A percentile compares a stretch with the other conserved stretches of the same genome.
These are phyloP conservation scores for Cryptotis parvus DNA, from an alignment of 2,113 vertebrate species.

Conservation along the genomic window DNA sequence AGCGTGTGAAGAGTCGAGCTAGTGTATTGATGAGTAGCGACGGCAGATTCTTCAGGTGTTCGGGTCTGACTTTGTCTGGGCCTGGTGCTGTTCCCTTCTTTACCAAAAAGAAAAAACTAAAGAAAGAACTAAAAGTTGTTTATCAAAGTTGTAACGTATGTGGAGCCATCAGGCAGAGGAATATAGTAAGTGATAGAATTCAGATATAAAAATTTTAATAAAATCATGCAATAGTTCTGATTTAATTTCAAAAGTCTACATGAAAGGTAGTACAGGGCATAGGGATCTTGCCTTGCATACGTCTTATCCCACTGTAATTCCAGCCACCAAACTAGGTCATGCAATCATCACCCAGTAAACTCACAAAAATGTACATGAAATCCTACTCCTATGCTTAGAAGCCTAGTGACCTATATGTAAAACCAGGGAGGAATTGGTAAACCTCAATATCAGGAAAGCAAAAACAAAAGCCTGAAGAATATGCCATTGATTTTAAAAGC, in stretches of 20 bases:
- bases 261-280: neutral
- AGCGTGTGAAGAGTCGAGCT: no score
- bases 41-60: no score
- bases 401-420: neutral
- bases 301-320: no score
- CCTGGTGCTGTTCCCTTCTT: no score
- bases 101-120: no score
- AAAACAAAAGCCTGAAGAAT: neutral
- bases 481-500: constrained; percentile 3
- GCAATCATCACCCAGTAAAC: no score
- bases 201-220: constrained; percentile 20
- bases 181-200: constrained; percentile 43
- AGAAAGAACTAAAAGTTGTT: no score
- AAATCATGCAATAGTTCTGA: neutral
- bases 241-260: neutral
- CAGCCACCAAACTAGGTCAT: no score
- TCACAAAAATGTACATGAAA: no score
- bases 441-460: neutral
- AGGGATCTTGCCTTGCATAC: no score
- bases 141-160: constrained; percentile 38
- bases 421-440: neutral
- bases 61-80: no score
- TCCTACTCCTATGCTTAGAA: neutral
- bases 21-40: no score
- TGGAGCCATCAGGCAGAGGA: neutral